These are phyloP conservation scores for Leptinotarsa lineolata DNA, from an alignment of 1,140 invertebrate species.

Conservation along the genomic window DNA sequence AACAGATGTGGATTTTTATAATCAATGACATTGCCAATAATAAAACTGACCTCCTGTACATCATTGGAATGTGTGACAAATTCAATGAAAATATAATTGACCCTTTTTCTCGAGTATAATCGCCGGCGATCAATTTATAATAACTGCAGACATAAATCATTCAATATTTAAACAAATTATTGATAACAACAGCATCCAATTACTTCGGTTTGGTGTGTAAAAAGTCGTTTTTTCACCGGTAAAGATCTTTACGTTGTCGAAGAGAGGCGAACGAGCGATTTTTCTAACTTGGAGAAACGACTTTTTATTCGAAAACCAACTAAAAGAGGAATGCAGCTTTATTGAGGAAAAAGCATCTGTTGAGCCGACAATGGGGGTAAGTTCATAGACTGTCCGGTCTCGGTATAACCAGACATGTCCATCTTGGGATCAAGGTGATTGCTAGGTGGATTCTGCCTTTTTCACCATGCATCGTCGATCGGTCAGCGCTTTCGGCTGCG, in stretches of 20 bases:
- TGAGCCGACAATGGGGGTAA: conserved; percentile 51
- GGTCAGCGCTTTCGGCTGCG: conserved; percentile 17
- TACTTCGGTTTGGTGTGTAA: conserved; percentile 3
- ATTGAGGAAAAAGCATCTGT: conserved; percentile 49
- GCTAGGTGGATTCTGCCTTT: conserved; percentile 25
- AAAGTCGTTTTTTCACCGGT: not conserved
- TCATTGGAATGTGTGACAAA: too few relatives aligned
- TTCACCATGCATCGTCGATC: conserved; percentile 10
- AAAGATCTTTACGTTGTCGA: conserved; percentile 6
- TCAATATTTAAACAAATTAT: not conserved
- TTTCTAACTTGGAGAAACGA: conserved; percentile 50
- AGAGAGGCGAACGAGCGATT: conserved; percentile 22
- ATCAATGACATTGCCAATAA: too few relatives aligned
- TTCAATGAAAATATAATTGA: too few relatives aligned
- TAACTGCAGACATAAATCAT: too few relatives aligned
- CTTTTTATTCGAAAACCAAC: conserved; percentile 50
- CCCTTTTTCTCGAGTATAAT: too few relatives aligned
- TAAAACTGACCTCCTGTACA: too few relatives aligned
- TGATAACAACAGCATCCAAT: not conserved
- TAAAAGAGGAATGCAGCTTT: conserved; percentile 47
- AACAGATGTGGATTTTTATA: too few relatives aligned
- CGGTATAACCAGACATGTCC: conserved; percentile 49
- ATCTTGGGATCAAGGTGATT: conserved; percentile 48
- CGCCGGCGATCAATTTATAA: too few relatives aligned
- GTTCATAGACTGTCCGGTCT: conserved; percentile 49